A percentile compares a stretch with the other conserved stretches of the same genome.
phyloP scores from a whole-genome alignment of 2,113 vertebrate species.

The Elachura formosa region DNA sequence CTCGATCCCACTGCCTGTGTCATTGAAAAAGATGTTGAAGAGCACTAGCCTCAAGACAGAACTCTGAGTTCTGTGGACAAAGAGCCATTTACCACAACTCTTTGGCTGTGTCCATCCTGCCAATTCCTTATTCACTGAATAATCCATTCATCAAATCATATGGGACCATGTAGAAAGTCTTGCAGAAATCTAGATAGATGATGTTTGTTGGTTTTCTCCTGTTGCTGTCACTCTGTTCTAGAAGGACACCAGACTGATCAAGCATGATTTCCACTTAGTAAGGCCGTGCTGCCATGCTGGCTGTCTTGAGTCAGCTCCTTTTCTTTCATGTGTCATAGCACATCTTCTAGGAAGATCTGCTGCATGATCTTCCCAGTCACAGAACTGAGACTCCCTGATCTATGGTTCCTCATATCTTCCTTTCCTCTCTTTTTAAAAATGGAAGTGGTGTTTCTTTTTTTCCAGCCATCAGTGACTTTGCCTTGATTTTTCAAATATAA shows the following conservation, averaged over 20 bases:
- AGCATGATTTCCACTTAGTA: neutral
- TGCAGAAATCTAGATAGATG: neutral
- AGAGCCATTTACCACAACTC: too few relatives aligned
- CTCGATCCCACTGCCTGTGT: neutral
- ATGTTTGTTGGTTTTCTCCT: neutral
- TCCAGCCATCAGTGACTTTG: neutral
- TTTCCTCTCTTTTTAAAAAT: neutral
- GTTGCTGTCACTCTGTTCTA: accelerated
- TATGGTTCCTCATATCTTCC: neutral
- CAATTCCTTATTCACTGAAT: neutral
- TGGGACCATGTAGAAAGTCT: neutral
- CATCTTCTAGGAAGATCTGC: neutral
- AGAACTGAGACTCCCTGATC: neutral
- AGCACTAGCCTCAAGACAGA: neutral
- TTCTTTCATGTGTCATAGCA: neutral
- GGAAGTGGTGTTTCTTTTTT: neutral
- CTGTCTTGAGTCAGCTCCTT: neutral
- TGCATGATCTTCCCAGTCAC: neutral
- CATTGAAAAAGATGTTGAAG: accelerated
- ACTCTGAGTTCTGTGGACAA: neutral
- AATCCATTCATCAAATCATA: neutral
- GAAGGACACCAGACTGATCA: neutral
- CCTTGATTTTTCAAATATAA: neutral
- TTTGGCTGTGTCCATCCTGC: neutral
- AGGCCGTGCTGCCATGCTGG: accelerated